A percentile compares a stretch with the other conserved stretches of the same genome.
These are phyloP conservation scores for Drosophila varians DNA, from an alignment of 1,140 invertebrate genomes.

Conservation along the genomic window DNA sequence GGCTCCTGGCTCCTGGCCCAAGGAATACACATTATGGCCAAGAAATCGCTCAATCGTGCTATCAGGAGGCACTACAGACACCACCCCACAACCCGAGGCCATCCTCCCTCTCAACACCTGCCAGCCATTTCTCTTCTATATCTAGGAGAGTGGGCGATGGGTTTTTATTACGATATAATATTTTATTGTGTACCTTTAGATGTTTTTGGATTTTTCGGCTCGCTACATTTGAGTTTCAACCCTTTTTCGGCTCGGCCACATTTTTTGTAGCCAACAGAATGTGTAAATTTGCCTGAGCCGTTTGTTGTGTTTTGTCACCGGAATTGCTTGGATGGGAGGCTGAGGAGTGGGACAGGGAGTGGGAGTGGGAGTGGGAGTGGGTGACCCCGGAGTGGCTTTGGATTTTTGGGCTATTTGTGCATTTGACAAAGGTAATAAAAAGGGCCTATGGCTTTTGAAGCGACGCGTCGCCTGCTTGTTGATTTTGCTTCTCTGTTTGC, in stretches of 20 bases:
- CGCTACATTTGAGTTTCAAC: constrained; percentile 45
- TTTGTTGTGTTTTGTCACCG: constrained; percentile 55
- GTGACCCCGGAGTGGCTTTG: constrained; percentile 39
- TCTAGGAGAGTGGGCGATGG: constrained; percentile 49
- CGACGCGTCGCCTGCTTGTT: constrained; percentile 53
- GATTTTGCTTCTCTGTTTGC: constrained; percentile 55
- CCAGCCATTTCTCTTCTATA: constrained; percentile 41
- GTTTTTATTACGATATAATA: constrained; percentile 78
- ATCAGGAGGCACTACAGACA: constrained; percentile 12
- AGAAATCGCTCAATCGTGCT: constrained; percentile 70
- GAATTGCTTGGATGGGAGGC: constrained; percentile 41
- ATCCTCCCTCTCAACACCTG: constrained; percentile 6
- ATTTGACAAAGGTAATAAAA: constrained; percentile 81
- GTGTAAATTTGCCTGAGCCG: constrained; percentile 74
- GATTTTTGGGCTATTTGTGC: constrained; percentile 75
- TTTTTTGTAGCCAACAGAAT: constrained; percentile 49
- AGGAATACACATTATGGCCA: constrained; percentile 52
- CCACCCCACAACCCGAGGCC: no score
- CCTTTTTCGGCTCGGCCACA: constrained; percentile 25
- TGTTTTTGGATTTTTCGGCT: constrained; percentile 64
- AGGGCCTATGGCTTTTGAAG: constrained; percentile 70
- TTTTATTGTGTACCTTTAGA: constrained; percentile 77
- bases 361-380: constrained; percentile 5
- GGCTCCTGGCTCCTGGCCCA: constrained; percentile 40
- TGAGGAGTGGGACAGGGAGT: neutral